A percentile compares a stretch with the other conserved stretches of the same genome.
Evolutionary conservation across 2,797 vertebrate genomes (phyloP).

Genomic region (Myiotriccus ornatus): DNA sequence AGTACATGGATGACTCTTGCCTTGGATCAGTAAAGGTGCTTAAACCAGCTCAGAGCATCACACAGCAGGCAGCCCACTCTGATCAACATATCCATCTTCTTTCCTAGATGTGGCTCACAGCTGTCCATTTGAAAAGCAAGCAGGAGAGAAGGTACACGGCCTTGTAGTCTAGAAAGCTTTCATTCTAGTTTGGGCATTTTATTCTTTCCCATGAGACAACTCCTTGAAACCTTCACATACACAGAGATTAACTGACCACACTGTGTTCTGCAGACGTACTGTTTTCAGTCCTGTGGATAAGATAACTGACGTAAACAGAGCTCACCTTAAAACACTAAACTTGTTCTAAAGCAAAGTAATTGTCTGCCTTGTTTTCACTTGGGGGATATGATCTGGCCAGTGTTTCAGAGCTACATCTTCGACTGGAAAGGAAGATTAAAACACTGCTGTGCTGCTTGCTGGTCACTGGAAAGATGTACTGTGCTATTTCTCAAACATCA

Average conservation of each 20-base stretch:
- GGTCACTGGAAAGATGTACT: not conserved
- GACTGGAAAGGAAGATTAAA: not conserved
- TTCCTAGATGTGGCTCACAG: not conserved
- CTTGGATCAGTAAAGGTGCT: not conserved
- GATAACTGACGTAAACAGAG: accelerated
- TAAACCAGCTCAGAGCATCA: not conserved
- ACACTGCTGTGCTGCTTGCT: not conserved
- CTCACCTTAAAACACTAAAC: not conserved
- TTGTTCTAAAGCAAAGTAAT: not conserved
- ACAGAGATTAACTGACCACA: not conserved
- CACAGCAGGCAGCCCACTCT: not conserved
- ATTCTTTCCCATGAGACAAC: not conserved
- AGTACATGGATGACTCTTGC: not conserved
- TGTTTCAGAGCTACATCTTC: not conserved
- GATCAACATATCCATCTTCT: not conserved
- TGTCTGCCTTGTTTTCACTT: not conserved
- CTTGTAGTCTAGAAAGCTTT: not conserved
- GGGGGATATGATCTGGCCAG: not conserved
- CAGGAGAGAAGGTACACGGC: not conserved
- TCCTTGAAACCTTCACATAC: not conserved
- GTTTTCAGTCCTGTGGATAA: not conserved
- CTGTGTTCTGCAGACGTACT: not conserved
- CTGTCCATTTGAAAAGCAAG: not conserved
- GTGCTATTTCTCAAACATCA: not conserved
- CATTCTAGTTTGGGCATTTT: not conserved